Evolutionary conservation across 2,113 vertebrate genomes (phyloP), one percentile per base, ranked within the genome.

Genomic region (Microcebus tavaratra): DNA sequence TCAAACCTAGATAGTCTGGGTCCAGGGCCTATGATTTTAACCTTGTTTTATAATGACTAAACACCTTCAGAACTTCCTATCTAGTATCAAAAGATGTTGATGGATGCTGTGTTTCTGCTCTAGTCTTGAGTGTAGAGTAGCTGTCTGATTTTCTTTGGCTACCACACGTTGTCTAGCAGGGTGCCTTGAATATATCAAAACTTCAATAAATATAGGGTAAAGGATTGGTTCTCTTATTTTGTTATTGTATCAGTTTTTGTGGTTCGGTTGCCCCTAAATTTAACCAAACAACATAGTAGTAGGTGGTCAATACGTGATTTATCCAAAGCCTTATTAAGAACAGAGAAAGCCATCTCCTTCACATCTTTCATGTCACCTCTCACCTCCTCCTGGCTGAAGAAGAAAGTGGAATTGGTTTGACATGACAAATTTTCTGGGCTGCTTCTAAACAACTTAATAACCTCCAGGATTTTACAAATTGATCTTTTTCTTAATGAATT

Each of bases 401-500:
- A 86, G 70, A 95, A 90, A 78, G 76, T 92, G 55, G 72, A 88
- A 97, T 96, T 96, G 67, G 85, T 96, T 95, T 97, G 89, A 96
- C 96, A 96, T 94, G 92, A 97, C 65, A 97, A 95, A 97, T 95
- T 93, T 96, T 96, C 78, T 91, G 90, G 42, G 53, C 78, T 96
- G 92, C 95, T 97, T 97, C 94, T 90, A 85, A 97, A 95, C 94
- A 97, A 96, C 95, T 96, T 96, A 97, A 96, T 96, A 97, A 97
- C 95, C 96, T 96, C 96, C 73, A 97, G 96, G 95, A 97, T 95
- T 96, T 97, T 97, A 96, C 88, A 94, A 95, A 97, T 97, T 97
- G 97, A 98, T 97, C 88, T 90, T 96, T 97, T 97, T 73, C 90
- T 96, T 97, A 98, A 97, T 97, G 98, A 97, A 97, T 97, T 96